Conservation (phyloP, 2,113 vertebrate species). For the Eonycteris spelaea region DNA sequence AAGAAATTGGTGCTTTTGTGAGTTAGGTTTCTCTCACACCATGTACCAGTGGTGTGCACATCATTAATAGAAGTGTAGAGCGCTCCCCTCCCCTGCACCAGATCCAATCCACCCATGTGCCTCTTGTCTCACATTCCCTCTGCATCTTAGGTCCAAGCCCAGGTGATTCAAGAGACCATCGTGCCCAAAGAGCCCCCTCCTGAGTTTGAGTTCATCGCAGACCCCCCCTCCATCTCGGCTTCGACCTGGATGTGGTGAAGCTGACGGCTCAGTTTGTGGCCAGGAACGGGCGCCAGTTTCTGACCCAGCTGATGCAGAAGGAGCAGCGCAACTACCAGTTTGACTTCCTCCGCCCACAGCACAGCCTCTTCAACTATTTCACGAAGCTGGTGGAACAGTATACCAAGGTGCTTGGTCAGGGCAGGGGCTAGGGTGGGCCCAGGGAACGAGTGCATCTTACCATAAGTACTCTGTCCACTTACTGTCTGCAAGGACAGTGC, state of each 20-base stretch:
- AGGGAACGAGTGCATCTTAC: neutral
- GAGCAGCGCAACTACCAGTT: constrained; percentile 99
- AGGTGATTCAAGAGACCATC: constrained; percentile 95
- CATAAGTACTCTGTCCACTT: fast-evolving
- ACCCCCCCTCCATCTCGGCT: constrained; percentile 98
- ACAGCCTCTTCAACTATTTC: constrained; percentile 99
- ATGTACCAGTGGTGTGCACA: neutral
- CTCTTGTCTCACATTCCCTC: neutral
- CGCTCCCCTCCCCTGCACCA: no score
- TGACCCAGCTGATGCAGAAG: constrained; percentile 99
- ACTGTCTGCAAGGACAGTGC: fast-evolving
- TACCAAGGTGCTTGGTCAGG: constrained; percentile 89
- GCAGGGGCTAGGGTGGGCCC: fast-evolving
- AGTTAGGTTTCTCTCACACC: neutral
- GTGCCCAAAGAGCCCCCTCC: constrained; percentile 97
- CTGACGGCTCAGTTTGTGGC: constrained; percentile 98
- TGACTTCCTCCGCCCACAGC: constrained; percentile 97
- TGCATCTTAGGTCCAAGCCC: constrained; percentile 90
- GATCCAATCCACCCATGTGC: neutral
- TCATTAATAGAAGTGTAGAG: neutral
- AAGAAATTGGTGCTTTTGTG: neutral
- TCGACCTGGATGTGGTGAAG: constrained; percentile 98
- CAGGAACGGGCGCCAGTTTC: constrained; percentile 96
- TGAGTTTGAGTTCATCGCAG: constrained; percentile 97
- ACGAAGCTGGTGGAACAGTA: constrained; percentile 99